phyloP scores from a whole-genome alignment of 2,113 vertebrate species.

The Astatoreochromis straeleni region DNA sequence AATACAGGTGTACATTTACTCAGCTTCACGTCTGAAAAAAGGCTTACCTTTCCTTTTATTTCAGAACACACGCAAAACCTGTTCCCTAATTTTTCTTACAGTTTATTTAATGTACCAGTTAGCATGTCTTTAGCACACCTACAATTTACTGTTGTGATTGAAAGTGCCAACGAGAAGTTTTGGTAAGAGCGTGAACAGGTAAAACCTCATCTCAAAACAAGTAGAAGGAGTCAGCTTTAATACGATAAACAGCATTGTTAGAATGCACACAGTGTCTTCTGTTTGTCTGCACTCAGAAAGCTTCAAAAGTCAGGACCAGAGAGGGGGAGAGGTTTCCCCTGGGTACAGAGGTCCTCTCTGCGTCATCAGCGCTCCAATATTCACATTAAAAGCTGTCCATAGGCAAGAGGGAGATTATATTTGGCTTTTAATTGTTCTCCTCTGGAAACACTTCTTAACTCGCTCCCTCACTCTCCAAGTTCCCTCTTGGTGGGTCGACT shows the following conservation, averaged over 20 bases:
- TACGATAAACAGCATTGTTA: neutral
- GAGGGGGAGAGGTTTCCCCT: neutral
- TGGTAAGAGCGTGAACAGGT: neutral
- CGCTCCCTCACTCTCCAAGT: neutral
- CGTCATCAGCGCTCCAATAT: slow-evolving; percentile 7
- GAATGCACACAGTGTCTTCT: neutral
- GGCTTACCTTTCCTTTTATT: neutral
- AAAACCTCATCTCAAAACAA: neutral
- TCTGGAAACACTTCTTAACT: neutral
- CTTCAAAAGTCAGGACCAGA: neutral
- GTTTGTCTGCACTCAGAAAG: neutral
- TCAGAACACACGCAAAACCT: neutral
- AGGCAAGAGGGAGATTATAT: slow-evolving; percentile 1
- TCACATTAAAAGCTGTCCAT: slow-evolving; percentile 9
- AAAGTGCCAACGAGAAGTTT: neutral
- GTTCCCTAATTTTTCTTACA: neutral
- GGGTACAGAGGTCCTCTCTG: slow-evolving; percentile 14
- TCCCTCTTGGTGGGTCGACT: neutral
- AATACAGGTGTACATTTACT: neutral
- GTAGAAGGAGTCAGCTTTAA: neutral
- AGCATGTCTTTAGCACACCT: neutral
- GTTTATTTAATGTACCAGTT: neutral
- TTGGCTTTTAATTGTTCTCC: slow-evolving; percentile 41
- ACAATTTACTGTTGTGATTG: neutral
- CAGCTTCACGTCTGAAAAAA: neutral